phyloP scores from a whole-genome alignment of 2,797 vertebrate genomes.

The Lepilemur septentrionalis region DNA sequence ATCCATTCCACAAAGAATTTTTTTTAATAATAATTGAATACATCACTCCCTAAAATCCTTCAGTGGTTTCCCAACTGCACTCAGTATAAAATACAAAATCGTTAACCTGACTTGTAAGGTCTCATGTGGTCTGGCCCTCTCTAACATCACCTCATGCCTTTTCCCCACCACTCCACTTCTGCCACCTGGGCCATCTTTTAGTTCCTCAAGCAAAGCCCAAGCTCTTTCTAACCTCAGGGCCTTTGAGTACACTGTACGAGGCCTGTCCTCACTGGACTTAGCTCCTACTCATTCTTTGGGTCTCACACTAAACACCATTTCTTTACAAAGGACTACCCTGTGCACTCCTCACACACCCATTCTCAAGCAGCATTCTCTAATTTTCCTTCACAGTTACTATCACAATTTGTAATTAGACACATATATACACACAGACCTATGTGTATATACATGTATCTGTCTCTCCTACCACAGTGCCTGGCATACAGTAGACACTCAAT shows the following conservation, averaged over 20 bases:
- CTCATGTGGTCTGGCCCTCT: background rate
- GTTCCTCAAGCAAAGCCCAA: background rate
- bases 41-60: background rate
- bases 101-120: background rate
- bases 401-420: background rate
- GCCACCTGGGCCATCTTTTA: background rate
- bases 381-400: background rate
- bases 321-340: background rate
- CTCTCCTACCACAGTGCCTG: background rate
- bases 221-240: background rate
- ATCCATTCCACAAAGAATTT: background rate
- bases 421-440: background rate
- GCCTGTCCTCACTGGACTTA: background rate
- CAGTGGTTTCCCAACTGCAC: background rate
- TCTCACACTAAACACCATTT: background rate
- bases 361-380: background rate
- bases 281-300: background rate
- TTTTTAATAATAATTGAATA: background rate
- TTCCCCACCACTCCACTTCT: background rate
- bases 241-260: background rate
- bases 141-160: background rate
- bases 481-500: background rate
- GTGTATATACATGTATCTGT: background rate
- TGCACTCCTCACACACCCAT: background rate
- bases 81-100: background rate